Evolutionary conservation across 2,888 invertebrate genomes (phyloP).

Genomic region (Noctua fimbriata): DNA sequence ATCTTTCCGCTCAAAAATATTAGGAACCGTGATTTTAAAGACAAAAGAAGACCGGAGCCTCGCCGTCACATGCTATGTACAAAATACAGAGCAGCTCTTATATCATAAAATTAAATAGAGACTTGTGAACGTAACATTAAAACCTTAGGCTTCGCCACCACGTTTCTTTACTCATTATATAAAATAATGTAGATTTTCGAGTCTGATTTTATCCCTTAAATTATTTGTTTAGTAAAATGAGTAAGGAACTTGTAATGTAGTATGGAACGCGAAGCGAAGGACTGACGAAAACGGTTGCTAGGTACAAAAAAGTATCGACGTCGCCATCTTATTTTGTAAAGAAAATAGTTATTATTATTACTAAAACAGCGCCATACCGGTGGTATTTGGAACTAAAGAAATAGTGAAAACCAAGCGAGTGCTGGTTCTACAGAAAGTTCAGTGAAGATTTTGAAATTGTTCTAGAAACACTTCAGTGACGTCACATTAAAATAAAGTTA

Average conservation of each 20-base stretch:
- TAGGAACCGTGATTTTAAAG: conserved; percentile 45
- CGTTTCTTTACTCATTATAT: background rate
- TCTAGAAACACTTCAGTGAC: background rate
- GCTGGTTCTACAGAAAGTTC: background rate
- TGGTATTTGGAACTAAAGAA: conserved; percentile 9
- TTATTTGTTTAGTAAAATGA: background rate
- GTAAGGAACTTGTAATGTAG: background rate
- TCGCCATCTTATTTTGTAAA: background rate
- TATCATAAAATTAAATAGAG: conserved; percentile 54
- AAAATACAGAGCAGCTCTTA: conserved; percentile 72
- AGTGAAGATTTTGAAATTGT: background rate
- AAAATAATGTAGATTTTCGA: background rate
- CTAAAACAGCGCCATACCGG: background rate
- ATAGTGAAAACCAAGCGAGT: background rate
- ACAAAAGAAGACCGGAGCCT: conserved; percentile 44
- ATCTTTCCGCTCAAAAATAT: conserved; percentile 25
- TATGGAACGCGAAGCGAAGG: background rate
- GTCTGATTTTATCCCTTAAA: background rate
- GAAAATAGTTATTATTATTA: background rate
- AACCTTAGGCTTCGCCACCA: background rate
- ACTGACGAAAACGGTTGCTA: background rate
- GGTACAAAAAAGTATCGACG: background rate
- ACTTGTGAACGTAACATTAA: conserved; percentile 40
- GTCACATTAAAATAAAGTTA: conserved; percentile 39
- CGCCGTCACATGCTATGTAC: conserved; percentile 71